A percentile compares a stretch with the other conserved stretches of the same genome.
These are phyloP conservation scores for Cephalopachus bancanus DNA, from an alignment of 2,797 vertebrate species.

Conservation along the genomic window DNA sequence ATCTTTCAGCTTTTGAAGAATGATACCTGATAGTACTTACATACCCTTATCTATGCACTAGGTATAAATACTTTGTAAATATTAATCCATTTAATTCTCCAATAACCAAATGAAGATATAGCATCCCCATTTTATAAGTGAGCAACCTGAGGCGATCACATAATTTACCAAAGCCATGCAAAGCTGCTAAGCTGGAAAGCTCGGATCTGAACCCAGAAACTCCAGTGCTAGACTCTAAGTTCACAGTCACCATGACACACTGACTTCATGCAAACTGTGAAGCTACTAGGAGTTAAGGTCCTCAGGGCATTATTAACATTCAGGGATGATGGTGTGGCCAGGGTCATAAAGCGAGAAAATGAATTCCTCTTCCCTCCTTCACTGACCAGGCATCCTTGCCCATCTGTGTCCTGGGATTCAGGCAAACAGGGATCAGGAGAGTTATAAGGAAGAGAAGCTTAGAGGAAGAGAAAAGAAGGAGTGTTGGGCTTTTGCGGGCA, in stretches of 20 bases:
- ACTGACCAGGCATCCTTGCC: background rate
- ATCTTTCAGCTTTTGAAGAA: slow-evolving; percentile 37
- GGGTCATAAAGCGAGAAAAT: background rate
- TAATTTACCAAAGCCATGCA: background rate
- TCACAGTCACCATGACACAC: background rate
- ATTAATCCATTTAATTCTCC: background rate
- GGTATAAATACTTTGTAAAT: background rate
- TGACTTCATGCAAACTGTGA: background rate
- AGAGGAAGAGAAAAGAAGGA: background rate
- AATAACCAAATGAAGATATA: background rate
- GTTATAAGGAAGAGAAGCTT: background rate
- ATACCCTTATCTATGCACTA: background rate
- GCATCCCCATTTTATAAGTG: background rate
- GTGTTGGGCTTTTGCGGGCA: background rate
- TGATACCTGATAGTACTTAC: background rate
- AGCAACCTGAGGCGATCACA: background rate
- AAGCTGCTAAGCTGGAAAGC: background rate
- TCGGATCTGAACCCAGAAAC: background rate
- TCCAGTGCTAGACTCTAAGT: background rate
- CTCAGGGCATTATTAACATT: background rate
- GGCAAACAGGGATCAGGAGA: background rate
- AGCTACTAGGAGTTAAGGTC: background rate
- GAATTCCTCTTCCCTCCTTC: background rate
- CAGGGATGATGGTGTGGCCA: background rate
- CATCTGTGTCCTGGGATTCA: background rate